phyloP scores from a whole-genome alignment of 2,113 vertebrate species.

The Phyllostomus hastatus region DNA sequence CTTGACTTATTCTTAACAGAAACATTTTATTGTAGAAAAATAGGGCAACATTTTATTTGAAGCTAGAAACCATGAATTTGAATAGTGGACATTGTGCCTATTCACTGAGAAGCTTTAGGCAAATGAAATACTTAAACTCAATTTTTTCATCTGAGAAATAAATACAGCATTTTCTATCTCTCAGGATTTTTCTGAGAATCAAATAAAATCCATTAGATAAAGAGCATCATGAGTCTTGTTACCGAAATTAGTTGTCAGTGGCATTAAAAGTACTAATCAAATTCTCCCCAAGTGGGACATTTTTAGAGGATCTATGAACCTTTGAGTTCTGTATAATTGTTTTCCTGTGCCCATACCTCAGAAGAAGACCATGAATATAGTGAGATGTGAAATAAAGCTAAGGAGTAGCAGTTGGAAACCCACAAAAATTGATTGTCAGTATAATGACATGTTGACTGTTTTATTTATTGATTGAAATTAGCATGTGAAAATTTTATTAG shows the following conservation, averaged over 20 bases:
- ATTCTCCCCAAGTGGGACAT: not conserved
- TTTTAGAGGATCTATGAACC: not conserved
- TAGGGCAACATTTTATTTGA: not conserved
- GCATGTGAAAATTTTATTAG: not conserved
- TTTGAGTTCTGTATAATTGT: not conserved
- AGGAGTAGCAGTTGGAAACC: not conserved
- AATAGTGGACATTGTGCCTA: not conserved
- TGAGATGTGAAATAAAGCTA: not conserved
- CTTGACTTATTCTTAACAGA: not conserved
- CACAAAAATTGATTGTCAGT: not conserved
- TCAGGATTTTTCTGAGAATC: not conserved
- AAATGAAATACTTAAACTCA: not conserved
- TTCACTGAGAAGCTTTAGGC: not conserved
- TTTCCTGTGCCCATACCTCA: not conserved
- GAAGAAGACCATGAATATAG: not conserved
- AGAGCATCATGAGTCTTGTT: not conserved
- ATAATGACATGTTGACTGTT: not conserved
- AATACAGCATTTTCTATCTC: not conserved
- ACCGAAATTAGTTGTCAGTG: not conserved
- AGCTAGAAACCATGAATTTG: not conserved
- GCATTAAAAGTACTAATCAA: not conserved
- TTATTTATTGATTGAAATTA: not conserved
- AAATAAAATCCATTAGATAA: not conserved
- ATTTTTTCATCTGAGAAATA: not conserved
- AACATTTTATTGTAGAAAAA: not conserved